Percentiles rank a stretch among this genome's conserved stretches.
Evolutionary conservation across 1,140 invertebrate species (phyloP).

Genomic region (Neodiprion virginianus): DNA sequence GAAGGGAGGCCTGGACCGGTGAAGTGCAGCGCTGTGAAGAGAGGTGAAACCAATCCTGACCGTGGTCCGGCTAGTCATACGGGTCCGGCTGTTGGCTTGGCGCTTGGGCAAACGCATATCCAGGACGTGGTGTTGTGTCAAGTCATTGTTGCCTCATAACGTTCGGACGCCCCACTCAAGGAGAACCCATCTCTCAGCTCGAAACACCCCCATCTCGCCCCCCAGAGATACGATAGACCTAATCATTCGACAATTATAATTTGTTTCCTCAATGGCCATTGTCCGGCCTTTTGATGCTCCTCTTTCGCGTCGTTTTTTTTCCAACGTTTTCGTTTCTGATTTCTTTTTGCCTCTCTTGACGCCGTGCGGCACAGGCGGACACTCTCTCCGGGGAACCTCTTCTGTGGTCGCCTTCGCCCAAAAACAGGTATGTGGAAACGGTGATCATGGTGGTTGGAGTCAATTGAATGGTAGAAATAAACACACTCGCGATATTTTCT

Average conservation of each 20-base stretch:
- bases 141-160: slow-evolving; percentile 49
- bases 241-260: slow-evolving; percentile 50
- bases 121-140: slow-evolving; percentile 26
- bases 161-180: slow-evolving; percentile 38
- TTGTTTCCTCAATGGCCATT: slow-evolving; percentile 45
- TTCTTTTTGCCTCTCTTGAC: no score
- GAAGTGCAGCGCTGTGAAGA: neutral
- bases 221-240: slow-evolving; percentile 41
- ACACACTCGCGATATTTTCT: neutral
- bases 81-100: neutral
- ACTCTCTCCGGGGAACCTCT: neutral
- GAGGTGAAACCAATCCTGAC: slow-evolving; percentile 14
- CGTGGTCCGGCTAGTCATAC: slow-evolving; percentile 23
- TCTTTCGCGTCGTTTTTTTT: neutral
- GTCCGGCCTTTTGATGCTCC: slow-evolving; percentile 24
- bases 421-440: neutral
- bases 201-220: neutral
- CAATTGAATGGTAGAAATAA: neutral
- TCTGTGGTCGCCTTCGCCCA: neutral
- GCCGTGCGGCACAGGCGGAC: neutral
- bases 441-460: neutral
- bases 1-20: neutral
- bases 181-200: neutral
- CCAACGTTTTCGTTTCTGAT: no score
- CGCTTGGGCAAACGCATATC: neutral